Evolutionary conservation across 2,113 vertebrate genomes (phyloP).

Genomic region (Pithys albifrons): DNA sequence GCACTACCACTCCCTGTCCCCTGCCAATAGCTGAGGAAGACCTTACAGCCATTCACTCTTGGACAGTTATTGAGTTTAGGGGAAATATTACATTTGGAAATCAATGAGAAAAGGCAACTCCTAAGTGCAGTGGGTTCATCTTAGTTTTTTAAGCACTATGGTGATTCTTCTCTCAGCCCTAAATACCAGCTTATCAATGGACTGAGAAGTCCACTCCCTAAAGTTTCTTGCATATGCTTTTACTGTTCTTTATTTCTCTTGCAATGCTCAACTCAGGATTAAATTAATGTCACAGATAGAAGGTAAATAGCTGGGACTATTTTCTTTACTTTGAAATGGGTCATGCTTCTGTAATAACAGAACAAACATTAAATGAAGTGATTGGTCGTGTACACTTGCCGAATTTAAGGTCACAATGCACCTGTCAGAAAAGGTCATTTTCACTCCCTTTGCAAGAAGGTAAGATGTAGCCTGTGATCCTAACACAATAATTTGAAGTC

Average conservation of each 20-base stretch:
- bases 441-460: not conserved
- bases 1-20: not conserved
- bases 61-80: not conserved
- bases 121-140: not conserved
- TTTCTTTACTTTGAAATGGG: constrained; percentile 4
- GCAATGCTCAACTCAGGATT: not conserved
- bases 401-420: not conserved
- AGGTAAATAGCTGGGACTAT: not conserved
- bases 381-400: not conserved
- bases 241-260: not conserved
- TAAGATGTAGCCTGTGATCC: not conserved
- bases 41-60: not conserved
- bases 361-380: not conserved
- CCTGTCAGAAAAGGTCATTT: not conserved
- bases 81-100: not conserved
- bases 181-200: not conserved
- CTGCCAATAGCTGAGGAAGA: not conserved
- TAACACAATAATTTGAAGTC: not conserved
- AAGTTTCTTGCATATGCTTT: not conserved
- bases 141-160: not conserved
- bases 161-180: not conserved
- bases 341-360: not conserved
- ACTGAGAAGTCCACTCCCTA: not conserved
- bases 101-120: not conserved
- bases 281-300: not conserved